Evolutionary conservation across 2,113 vertebrate genomes (phyloP).

Genomic region (Poeciliopsis prolifica): DNA sequence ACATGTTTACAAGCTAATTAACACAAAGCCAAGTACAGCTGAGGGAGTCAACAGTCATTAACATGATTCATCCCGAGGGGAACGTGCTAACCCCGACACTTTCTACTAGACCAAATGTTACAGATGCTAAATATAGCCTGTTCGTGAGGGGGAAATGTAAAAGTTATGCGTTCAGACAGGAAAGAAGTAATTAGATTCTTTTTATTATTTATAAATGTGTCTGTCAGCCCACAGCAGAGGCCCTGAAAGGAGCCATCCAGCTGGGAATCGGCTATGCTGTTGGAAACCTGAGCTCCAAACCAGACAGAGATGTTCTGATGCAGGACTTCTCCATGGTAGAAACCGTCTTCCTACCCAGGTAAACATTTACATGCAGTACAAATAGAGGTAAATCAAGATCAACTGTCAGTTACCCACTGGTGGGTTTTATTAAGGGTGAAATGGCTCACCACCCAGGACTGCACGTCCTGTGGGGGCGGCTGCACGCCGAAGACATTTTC

Average conservation of each 20-base stretch:
- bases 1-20: slow-evolving; percentile 4
- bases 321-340: slow-evolving; percentile 98
- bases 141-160: background rate
- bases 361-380: slow-evolving; percentile 20
- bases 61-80: background rate
- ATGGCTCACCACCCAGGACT: background rate
- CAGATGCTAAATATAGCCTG: background rate
- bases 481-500: too few relatives aligned
- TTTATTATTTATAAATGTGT: background rate
- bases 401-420: background rate
- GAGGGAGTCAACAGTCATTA: background rate
- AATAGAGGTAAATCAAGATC: too few relatives aligned
- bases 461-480: too few relatives aligned
- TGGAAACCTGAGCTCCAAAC: slow-evolving; percentile 94
- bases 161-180: background rate
- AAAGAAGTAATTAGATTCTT: background rate
- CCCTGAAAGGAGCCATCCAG: slow-evolving; percentile 94
- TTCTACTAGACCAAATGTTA: background rate
- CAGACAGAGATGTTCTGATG: slow-evolving; percentile 97
- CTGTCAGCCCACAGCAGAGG: slow-evolving; percentile 84
- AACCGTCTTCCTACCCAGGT: slow-evolving; percentile 96
- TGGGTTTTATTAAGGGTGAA: background rate
- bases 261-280: slow-evolving; percentile 95
- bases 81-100: background rate
- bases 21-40: background rate